These are phyloP conservation scores for Neolamprologus tretocephalus DNA, from an alignment of 2,113 vertebrate species.

Conservation along the genomic window DNA sequence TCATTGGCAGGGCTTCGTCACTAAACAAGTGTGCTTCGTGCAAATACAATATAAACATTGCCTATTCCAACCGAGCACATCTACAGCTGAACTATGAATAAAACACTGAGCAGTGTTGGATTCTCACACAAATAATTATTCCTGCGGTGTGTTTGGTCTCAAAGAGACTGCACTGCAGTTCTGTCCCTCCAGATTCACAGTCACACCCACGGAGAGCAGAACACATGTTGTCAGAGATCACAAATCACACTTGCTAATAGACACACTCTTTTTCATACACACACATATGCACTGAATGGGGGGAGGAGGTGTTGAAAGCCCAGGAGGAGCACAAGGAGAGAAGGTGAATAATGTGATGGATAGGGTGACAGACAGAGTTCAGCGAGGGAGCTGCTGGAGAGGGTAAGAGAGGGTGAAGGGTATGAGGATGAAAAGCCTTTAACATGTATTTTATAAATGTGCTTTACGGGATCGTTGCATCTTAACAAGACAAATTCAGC, in stretches of 20 bases:
- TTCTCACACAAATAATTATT: not conserved
- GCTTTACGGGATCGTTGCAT: not conserved
- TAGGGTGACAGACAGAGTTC: conserved; percentile 54
- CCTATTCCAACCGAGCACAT: not conserved
- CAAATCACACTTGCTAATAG: not conserved
- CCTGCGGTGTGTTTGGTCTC: not conserved
- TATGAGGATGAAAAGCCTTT: not conserved
- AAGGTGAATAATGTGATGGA: conserved; percentile 47
- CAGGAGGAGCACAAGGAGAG: not conserved
- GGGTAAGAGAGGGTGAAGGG: not conserved
- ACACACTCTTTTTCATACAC: not conserved
- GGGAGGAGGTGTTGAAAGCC: conserved; percentile 44
- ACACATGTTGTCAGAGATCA: not conserved
- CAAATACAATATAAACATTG: not conserved
- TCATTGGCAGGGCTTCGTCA: not conserved
- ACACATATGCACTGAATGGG: not conserved
- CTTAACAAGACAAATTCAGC: not conserved
- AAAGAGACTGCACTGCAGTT: not conserved
- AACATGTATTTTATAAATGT: not conserved
- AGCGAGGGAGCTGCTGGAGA: not conserved
- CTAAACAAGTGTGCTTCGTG: not conserved
- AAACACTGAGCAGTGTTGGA: not conserved
- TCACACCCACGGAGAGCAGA: not conserved
- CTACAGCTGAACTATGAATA: not conserved
- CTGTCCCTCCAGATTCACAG: not conserved